These are phyloP conservation scores for Salmo trutta DNA, from an alignment of 2,797 vertebrate genomes.

Conservation along the genomic window DNA sequence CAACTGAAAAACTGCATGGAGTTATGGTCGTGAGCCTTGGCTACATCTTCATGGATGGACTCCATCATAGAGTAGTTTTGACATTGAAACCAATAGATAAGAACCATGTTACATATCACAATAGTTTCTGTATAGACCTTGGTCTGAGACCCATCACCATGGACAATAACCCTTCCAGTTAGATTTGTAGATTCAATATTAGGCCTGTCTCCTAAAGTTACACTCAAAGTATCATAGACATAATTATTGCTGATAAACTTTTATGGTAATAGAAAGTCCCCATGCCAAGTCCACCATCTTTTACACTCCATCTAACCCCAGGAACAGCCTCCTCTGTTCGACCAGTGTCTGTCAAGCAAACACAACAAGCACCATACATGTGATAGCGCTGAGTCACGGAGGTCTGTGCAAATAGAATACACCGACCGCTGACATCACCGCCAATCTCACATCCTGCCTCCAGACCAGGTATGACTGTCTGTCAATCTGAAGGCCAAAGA, in stretches of 20 bases:
- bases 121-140: neutral
- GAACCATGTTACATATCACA: neutral
- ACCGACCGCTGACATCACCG: conserved; percentile 9
- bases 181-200: neutral
- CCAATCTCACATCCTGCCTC: conserved; percentile 11
- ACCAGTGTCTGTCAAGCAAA: conserved; percentile 34
- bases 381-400: conserved; percentile 42
- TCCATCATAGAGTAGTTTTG: neutral
- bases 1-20: neutral
- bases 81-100: neutral
- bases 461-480: neutral
- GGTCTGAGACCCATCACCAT: neutral
- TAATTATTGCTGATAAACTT: neutral
- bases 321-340: conserved; percentile 36
- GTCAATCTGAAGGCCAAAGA: neutral
- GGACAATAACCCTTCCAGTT: neutral
- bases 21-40: neutral
- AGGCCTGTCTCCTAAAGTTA: no score
- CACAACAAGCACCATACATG: conserved; percentile 44
- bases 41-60: neutral
- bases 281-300: neutral
- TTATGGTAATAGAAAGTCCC: neutral
- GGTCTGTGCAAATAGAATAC: conserved; percentile 15
- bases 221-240: neutral
- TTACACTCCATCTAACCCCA: neutral